phyloP scores from a whole-genome alignment of 2,888 invertebrate genomes.

The Chaetogeoica ovagalla region DNA sequence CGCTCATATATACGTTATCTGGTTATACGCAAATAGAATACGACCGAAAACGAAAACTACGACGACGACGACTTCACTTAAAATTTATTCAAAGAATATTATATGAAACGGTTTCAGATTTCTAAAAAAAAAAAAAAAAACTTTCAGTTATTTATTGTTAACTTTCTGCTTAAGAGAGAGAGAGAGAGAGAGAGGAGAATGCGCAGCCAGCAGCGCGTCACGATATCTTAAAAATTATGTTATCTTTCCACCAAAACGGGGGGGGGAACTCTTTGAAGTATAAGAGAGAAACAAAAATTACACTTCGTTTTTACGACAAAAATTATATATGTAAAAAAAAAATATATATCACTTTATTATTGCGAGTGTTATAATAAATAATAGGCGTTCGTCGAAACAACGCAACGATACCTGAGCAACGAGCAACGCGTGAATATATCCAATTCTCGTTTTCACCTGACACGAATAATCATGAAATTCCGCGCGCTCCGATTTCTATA shows the following conservation, averaged over 20 bases:
- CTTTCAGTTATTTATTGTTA: neutral
- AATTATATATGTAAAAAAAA: neutral
- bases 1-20: too few relatives aligned
- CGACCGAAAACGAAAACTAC: neutral
- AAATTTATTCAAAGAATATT: neutral
- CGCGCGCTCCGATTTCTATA: constrained; percentile 23
- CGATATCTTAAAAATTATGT: too few relatives aligned
- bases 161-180: neutral
- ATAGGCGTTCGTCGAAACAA: neutral
- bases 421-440: neutral
- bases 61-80: neutral
- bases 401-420: neutral
- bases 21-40: neutral
- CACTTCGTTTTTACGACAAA: neutral
- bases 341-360: neutral
- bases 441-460: constrained; percentile 7
- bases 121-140: neutral
- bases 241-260: neutral
- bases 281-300: neutral
- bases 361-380: neutral
- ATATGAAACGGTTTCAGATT: neutral
- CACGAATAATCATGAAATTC: neutral
- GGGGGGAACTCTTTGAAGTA: neutral
- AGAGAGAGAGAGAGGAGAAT: neutral
- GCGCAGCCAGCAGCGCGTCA: too few relatives aligned